A percentile compares a stretch with the other conserved stretches of the same genome.
Conservation (phyloP, 1,140 invertebrate species). For the Cotesia typhae region DNA sequence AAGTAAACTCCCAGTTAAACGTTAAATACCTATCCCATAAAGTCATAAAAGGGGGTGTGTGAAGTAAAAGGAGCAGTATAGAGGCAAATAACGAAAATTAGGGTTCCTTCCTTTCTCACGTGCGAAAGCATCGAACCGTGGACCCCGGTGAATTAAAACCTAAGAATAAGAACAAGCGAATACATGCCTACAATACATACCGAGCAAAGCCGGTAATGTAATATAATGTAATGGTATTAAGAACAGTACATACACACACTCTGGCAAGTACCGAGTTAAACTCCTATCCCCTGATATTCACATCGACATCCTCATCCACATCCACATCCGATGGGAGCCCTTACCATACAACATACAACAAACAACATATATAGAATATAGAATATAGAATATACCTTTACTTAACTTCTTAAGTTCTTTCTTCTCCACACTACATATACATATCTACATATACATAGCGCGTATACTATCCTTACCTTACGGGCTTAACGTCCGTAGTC, state of each 20-base stretch:
- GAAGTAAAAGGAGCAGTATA: not conserved
- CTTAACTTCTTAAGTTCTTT: no score
- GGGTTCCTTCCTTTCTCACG: constrained; percentile 37
- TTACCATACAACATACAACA: not conserved
- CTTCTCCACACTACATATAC: no score
- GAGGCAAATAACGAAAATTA: constrained; percentile 25
- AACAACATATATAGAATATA: no score
- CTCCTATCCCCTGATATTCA: not conserved
- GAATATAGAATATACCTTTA: no score
- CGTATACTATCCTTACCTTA: constrained; percentile 29
- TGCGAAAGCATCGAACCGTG: constrained; percentile 21
- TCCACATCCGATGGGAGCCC: constrained; percentile 41
- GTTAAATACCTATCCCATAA: no score
- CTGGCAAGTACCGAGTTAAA: no score
- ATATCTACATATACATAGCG: no score
- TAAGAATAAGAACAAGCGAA: constrained; percentile 5
- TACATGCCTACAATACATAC: no score
- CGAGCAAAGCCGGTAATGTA: no score
- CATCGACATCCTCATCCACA: constrained; percentile 34
- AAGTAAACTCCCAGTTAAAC: no score
- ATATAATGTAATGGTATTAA: constrained; percentile 2
- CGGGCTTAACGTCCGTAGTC: constrained; percentile 10
- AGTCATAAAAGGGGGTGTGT: not conserved
- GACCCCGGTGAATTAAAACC: constrained; percentile 8
- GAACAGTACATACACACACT: constrained; percentile 20